Base-by-base conservation (phyloP, 2,888 invertebrate species). In the Gastrophysa polygoni region DNA sequence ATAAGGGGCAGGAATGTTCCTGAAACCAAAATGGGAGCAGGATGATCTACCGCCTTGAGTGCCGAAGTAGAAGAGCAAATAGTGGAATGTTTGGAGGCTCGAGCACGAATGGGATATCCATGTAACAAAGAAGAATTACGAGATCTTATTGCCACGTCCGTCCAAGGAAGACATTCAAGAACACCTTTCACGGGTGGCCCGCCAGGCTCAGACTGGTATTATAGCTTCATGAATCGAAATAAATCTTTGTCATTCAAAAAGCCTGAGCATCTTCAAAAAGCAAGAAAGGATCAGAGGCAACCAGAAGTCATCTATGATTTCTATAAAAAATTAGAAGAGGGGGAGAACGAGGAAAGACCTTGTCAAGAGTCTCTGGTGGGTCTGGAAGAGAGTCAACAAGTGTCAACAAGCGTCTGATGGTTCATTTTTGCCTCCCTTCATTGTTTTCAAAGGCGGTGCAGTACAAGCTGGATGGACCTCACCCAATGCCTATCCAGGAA, bases 241-340 rank as follows among this genome's bases (percentile, higher is more conserved):
- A 58, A 63, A 47, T 32, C 44, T 38, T 59, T 73, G 29, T 67
- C 67, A 10, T 62, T 74, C 7, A 71, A 73, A 61, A 75, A 72
- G 63, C 68, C 74, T 24, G 72, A 75, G 58, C 67, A 73, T 54
- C 61, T 73, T 8, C 73, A 74, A 58, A 74, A 73, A 59, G 52
- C 58, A 38, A 64, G 71, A 50, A 69, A 52, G 55, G 57, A 66
- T 20, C 63, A 68, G 20, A 63, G 70, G 38, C 67, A 72, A 17
- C 69, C 71, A 21, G 59, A 72, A 32, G 63, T 73, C 8, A 66
- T 74, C 32, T 74, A 73, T 55, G 49, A 68, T 48, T 74, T 73
- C 51, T 73, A 69, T 64, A 57, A 66, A 24, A 57, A 68, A 54
- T 61, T 71, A 52, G 54, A 68, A 43, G 38, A 72, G 43, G 57